These are phyloP conservation scores for Labroides dimidiatus DNA, from an alignment of 2,797 vertebrate genomes.

Conservation along the genomic window DNA sequence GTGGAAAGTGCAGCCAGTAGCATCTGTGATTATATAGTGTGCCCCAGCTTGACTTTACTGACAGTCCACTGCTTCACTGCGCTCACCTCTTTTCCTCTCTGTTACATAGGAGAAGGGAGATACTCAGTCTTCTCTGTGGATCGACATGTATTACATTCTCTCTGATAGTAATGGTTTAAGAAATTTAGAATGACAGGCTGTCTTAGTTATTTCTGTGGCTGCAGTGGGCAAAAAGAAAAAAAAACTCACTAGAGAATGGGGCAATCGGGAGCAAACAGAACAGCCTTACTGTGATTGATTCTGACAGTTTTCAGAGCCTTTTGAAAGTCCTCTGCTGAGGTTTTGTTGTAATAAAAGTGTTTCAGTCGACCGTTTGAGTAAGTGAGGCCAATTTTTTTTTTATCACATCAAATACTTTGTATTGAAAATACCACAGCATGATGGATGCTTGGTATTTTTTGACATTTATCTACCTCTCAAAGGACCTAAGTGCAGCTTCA, in stretches of 20 bases:
- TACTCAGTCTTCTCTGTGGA: slow-evolving; percentile 4
- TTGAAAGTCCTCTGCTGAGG: slow-evolving; percentile 25
- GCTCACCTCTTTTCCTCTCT: slow-evolving; percentile 10
- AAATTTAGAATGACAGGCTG: slow-evolving; percentile 18
- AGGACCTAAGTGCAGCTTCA: slow-evolving; percentile 41
- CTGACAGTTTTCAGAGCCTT: slow-evolving; percentile 19
- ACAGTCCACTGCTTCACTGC: slow-evolving; percentile 31
- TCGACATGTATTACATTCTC: slow-evolving; percentile 25
- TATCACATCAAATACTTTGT: slow-evolving; percentile 16
- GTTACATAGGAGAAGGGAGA: slow-evolving; percentile 14
- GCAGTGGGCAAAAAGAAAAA: slow-evolving; percentile 31
- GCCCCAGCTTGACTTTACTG: slow-evolving; percentile 29
- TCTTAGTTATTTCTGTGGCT: slow-evolving; percentile 30
- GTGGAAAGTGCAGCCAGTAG: slow-evolving; percentile 29
- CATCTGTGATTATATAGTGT: slow-evolving; percentile 38
- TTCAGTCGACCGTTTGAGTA: slow-evolving; percentile 26
- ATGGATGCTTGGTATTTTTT: slow-evolving; percentile 70
- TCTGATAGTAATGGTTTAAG: slow-evolving; percentile 35
- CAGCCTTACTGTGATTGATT: slow-evolving; percentile 23
- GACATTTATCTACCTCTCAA: slow-evolving; percentile 56
- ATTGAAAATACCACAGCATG: slow-evolving; percentile 42
- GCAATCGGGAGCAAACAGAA: slow-evolving; percentile 13
- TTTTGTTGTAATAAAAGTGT: slow-evolving; percentile 40
- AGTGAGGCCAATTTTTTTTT: slow-evolving; percentile 13
- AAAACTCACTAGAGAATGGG: slow-evolving; percentile 26